These are phyloP conservation scores for Okapia johnstoni DNA, from an alignment of 2,113 vertebrate species.

Conservation along the genomic window DNA sequence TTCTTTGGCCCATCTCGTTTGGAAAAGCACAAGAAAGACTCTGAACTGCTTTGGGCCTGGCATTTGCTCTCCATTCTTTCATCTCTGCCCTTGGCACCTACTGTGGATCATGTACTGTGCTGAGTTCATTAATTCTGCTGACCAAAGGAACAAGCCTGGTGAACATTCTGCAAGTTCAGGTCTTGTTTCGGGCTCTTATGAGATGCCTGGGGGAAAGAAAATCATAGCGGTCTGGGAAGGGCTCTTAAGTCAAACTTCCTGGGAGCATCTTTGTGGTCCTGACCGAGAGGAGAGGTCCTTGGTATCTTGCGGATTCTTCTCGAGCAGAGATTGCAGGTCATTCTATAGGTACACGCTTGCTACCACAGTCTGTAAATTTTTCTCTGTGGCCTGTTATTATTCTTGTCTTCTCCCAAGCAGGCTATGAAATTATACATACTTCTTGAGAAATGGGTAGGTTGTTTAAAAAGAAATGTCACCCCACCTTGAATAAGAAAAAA, in stretches of 20 bases:
- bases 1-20: slow-evolving; percentile 4
- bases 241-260: background rate
- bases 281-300: background rate
- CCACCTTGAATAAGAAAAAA: accelerated
- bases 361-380: background rate
- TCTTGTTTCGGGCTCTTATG: background rate
- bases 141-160: background rate
- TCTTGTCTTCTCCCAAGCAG: background rate
- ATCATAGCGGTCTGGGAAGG: background rate
- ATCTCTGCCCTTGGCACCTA: background rate
- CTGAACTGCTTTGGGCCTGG: background rate
- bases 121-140: background rate
- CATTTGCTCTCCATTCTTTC: slow-evolving; percentile 10
- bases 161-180: background rate
- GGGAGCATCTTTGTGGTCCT: background rate
- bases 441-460: slow-evolving; percentile 18
- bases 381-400: background rate
- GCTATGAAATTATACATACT: slow-evolving; percentile 18
- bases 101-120: accelerated
- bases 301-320: background rate
- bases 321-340: accelerated
- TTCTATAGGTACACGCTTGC: accelerated
- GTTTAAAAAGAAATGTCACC: slow-evolving; percentile 19
- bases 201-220: background rate
- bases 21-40: background rate